Base-by-base conservation (phyloP, 1,140 invertebrate species). In the Leptinotarsa texana region DNA sequence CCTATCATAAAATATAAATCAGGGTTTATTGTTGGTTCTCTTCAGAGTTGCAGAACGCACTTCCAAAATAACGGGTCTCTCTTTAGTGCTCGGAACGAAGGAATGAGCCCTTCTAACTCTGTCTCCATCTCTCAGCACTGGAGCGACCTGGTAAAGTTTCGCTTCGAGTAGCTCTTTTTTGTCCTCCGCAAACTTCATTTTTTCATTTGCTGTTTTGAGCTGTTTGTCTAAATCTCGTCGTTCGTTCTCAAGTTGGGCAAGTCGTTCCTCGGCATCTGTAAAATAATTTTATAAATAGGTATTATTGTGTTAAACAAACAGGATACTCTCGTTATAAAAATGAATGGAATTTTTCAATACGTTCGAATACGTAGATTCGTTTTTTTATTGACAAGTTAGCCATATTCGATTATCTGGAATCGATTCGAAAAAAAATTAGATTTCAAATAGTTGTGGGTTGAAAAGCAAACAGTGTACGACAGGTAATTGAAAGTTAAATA, bases 171-270 rank as follows among this genome's bases (percentile, higher is more conserved):
- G 84, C 81, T 92, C 88, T 75, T 92, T 89, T 17, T 89, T 89
- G 70, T 89, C 86, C 83, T 93, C 92, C 11, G 92, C 90, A 69
- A 87, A 84, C 66, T 87, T 87, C 70, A 92, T 91, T 86, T 92
- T 93, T 80, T 90, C 87, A 69, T 89, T 86, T 3, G 93, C 92
- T 66, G 88, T 85, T 78, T 86, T 88, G 51, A 94, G 84, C 84
- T 94, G 91, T 13, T 87, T 84, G 78, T 94, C 93, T 49, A 93
- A 85, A 70, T 86, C 86, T 76, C 89, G 86, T 62, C 91, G 88
- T 82, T 94, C 93, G 68, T 87, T 83, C 85, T 94, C 92, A 27
- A 95, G 83, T 76, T 92, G 89, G 77, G 88, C 86, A 4, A 94
- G 86, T 73, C 90, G 86, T 47, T 85, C 80, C 86, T 91, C 88